A percentile compares a stretch with the other conserved stretches of the same genome.
phyloP scores from a whole-genome alignment of 37 sponge, comb jelly and placozoan species.

The Dysidea cf. avara region DNA sequence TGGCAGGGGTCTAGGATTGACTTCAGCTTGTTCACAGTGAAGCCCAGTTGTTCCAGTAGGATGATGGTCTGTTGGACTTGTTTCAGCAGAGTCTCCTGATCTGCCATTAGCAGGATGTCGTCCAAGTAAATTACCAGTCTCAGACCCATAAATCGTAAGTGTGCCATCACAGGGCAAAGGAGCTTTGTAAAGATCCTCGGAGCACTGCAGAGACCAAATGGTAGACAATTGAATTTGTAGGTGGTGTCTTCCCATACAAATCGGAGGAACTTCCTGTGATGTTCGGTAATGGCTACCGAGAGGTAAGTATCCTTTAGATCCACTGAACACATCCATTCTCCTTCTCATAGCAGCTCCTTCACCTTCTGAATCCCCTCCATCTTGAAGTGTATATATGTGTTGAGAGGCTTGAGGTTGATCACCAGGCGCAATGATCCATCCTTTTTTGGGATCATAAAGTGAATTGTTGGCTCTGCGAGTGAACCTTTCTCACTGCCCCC shows the following conservation, averaged over 20 bases:
- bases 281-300: neutral
- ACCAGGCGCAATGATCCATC: too few species aligned
- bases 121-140: neutral
- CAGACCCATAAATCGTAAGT: neutral
- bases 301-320: too few species aligned
- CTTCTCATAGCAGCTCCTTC: too few species aligned
- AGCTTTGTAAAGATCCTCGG: constrained; percentile 1
- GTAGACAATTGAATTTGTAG: neutral
- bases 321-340: too few species aligned
- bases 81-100: neutral
- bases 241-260: neutral
- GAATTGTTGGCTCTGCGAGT: too few species aligned
- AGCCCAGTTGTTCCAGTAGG: constrained; percentile 1
- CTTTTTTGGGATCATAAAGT: too few species aligned
- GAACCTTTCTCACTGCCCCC: too few species aligned
- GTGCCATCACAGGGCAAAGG: neutral
- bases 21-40: constrained; percentile 4
- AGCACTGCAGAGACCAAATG: constrained; percentile 11
- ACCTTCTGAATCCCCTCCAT: too few species aligned
- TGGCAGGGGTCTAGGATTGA: too few species aligned
- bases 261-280: constrained; percentile 9
- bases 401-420: too few species aligned
- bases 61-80: neutral
- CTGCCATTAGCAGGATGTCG: constrained; percentile 15
- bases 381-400: too few species aligned